phyloP scores from a whole-genome alignment of 2,888 invertebrate species.

The Tipula confusa region DNA sequence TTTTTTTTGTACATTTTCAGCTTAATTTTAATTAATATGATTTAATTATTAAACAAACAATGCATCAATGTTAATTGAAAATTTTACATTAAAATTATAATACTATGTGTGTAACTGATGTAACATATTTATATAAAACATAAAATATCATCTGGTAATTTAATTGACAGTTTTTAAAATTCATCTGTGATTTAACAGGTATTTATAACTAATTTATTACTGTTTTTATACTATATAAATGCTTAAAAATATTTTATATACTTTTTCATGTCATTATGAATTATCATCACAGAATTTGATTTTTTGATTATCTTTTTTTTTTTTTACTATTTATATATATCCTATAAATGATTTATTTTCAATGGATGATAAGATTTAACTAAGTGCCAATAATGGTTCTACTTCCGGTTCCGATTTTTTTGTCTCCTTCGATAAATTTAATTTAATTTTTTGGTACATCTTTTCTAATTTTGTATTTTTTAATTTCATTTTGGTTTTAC shows the following conservation, averaged over 20 bases:
- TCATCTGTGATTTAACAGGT: neutral
- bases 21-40: conserved; percentile 3
- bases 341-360: neutral
- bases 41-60: neutral
- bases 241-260: conserved; percentile 8
- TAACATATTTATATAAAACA: too few species aligned
- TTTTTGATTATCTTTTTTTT: neutral
- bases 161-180: neutral
- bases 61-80: neutral
- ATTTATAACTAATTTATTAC: neutral
- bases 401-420: conserved; percentile 39
- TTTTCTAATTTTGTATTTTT: conserved; percentile 54
- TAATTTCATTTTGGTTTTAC: conserved; percentile 63
- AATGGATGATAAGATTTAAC: conserved; percentile 41
- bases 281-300: conserved; percentile 25
- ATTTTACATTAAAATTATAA: neutral
- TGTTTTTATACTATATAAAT: neutral
- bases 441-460: conserved; percentile 51
- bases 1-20: neutral
- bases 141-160: conserved; percentile 13
- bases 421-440: conserved; percentile 36
- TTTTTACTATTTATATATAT: neutral
- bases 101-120: neutral
- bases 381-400: conserved; percentile 49
- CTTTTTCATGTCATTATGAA: conserved; percentile 7